phyloP scores from a whole-genome alignment of 1,140 invertebrate genomes.

The Metaphire vulgaris region DNA sequence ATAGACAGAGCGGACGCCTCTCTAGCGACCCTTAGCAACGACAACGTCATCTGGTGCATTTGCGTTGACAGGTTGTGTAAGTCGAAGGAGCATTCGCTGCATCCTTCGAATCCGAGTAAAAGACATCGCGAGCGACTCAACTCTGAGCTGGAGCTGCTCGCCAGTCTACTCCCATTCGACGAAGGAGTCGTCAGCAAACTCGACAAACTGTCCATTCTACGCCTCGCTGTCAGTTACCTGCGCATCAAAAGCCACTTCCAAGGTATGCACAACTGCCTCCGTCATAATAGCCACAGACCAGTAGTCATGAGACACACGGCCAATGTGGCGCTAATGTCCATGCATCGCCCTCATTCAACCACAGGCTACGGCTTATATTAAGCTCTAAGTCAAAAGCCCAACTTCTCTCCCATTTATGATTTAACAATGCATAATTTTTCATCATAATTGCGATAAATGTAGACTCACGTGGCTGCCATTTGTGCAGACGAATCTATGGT shows the following conservation, averaged over 20 bases:
- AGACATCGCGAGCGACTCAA: conserved; percentile 92
- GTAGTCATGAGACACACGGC: too few relatives aligned
- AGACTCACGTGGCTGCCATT: too few relatives aligned
- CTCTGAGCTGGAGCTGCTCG: conserved; percentile 91
- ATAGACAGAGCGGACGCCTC: background rate
- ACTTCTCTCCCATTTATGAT: background rate
- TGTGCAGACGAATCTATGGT: too few relatives aligned
- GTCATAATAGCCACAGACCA: too few relatives aligned
- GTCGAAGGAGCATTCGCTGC: conserved; percentile 56
- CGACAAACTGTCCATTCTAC: conserved; percentile 91
- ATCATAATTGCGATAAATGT: too few relatives aligned
- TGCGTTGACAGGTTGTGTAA: conserved; percentile 2
- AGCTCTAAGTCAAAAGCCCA: background rate
- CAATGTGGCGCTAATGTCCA: too few relatives aligned
- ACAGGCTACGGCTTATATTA: background rate
- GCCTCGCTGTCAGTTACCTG: conserved; percentile 94
- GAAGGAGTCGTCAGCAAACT: conserved; percentile 95
- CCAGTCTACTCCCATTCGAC: conserved; percentile 92
- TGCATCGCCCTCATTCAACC: background rate
- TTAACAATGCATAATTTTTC: background rate
- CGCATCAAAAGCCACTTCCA: conserved; percentile 98
- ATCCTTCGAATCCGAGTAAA: conserved; percentile 91
- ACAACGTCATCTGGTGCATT: background rate
- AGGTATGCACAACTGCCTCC: conserved; percentile 59
- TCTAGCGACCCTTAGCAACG: background rate